These are phyloP conservation scores for Apteryx mantelli DNA, from an alignment of 2,113 vertebrate species.

Conservation along the genomic window DNA sequence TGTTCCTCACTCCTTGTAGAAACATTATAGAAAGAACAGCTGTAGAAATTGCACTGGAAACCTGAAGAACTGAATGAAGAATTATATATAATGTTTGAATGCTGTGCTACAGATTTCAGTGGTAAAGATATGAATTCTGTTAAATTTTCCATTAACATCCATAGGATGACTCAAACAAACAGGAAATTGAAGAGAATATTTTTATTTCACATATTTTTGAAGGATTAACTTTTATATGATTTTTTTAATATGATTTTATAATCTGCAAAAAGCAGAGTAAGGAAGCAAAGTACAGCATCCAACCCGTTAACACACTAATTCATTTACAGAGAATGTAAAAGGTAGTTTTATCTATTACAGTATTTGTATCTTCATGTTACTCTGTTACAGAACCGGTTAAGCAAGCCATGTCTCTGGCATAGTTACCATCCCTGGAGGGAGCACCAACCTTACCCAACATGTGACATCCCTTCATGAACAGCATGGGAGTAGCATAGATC, in stretches of 20 bases:
- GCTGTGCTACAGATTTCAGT: not conserved
- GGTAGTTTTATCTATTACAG: not conserved
- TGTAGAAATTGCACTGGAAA: not conserved
- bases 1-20: not conserved
- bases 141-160: not conserved
- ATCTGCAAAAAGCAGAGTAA: not conserved
- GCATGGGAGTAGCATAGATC: not conserved
- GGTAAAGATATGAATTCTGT: not conserved
- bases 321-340: not conserved
- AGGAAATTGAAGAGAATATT: not conserved
- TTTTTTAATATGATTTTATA: not conserved
- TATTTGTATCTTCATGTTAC: not conserved
- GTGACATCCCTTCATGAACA: not conserved
- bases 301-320: not conserved
- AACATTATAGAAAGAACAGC: not conserved
- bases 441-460: rapidly evolving
- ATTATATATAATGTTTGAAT: not conserved
- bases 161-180: not conserved
- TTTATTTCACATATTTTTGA: not conserved
- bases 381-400: slow-evolving; percentile 29
- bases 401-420: rapidly evolving
- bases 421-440: not conserved
- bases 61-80: not conserved
- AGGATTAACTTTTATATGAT: not conserved
- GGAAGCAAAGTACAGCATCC: not conserved